phyloP scores from a whole-genome alignment of 2,888 invertebrate genomes.

The Pollenia griseotomentosa region DNA sequence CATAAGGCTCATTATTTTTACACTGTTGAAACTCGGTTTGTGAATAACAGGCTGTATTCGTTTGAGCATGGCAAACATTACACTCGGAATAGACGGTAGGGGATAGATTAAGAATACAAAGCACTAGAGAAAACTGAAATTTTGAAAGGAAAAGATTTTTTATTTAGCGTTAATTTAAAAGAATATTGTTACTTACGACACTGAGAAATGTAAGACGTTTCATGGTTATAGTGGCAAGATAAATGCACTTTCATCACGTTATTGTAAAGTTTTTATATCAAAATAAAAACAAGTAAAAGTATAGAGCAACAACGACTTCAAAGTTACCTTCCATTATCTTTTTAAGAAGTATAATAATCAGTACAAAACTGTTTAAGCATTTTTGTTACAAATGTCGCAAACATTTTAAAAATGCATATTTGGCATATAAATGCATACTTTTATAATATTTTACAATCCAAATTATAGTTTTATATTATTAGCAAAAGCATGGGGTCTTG shows the following conservation, averaged over 20 bases:
- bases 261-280: conserved; percentile 10
- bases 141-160: neutral
- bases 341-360: neutral
- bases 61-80: conserved; percentile 66
- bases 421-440: too few relatives aligned
- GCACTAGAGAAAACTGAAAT: conserved; percentile 2
- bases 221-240: conserved; percentile 26
- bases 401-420: too few relatives aligned
- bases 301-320: neutral
- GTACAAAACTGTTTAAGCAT: neutral
- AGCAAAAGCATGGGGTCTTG: too few relatives aligned
- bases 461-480: too few relatives aligned
- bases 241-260: neutral
- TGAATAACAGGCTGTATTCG: conserved; percentile 71
- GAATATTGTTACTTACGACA: conserved; percentile 43
- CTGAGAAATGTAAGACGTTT: neutral
- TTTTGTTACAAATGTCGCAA: neutral
- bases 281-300: neutral
- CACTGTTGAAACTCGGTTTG: conserved; percentile 67
- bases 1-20: conserved; percentile 57
- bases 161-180: neutral
- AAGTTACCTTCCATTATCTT: neutral
- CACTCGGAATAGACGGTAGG: conserved; percentile 68
- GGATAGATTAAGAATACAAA: neutral
- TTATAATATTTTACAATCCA: too few relatives aligned